phyloP scores from a whole-genome alignment of 2,888 invertebrate genomes.

The Toxonevra muliebris region DNA sequence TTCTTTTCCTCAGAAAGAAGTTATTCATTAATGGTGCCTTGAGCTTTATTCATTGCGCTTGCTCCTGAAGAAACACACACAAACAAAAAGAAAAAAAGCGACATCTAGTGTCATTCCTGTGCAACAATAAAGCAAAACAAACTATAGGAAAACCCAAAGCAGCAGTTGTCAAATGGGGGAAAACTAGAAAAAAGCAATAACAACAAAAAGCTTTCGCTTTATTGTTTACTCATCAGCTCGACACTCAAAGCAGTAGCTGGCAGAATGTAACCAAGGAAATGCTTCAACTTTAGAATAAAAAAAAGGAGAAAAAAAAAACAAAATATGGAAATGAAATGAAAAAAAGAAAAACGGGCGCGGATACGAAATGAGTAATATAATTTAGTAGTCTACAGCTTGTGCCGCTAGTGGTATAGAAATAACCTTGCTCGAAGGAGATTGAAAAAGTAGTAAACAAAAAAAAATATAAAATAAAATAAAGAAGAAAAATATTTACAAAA shows the following conservation, averaged over 20 bases:
- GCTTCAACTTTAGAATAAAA: not conserved
- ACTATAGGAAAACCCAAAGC: not conserved
- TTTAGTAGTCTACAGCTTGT: not conserved
- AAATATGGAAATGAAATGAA: too few relatives aligned
- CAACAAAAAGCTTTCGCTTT: not conserved
- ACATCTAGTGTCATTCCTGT: too few relatives aligned
- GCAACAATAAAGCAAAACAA: not conserved
- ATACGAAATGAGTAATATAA: too few relatives aligned
- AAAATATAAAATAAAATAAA: not conserved
- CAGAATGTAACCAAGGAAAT: slow-evolving; percentile 4
- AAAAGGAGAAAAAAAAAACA: too few relatives aligned
- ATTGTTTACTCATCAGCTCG: not conserved
- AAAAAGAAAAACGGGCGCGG: too few relatives aligned
- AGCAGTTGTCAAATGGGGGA: not conserved
- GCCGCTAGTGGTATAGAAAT: slow-evolving; percentile 4
- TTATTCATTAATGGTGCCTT: too few relatives aligned
- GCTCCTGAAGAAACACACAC: too few relatives aligned
- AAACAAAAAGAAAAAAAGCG: too few relatives aligned
- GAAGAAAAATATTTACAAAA: not conserved
- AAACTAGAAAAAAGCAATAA: not conserved
- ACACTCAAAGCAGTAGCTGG: not conserved
- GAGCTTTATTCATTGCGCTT: too few relatives aligned
- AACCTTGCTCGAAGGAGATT: slow-evolving; percentile 20
- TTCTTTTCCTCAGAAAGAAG: too few relatives aligned
- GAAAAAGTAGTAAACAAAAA: slow-evolving; percentile 25